Evolutionary conservation across 2,888 invertebrate species (phyloP), one percentile per base, ranked within the genome.

Genomic region (Pachydiplax longipennis): DNA sequence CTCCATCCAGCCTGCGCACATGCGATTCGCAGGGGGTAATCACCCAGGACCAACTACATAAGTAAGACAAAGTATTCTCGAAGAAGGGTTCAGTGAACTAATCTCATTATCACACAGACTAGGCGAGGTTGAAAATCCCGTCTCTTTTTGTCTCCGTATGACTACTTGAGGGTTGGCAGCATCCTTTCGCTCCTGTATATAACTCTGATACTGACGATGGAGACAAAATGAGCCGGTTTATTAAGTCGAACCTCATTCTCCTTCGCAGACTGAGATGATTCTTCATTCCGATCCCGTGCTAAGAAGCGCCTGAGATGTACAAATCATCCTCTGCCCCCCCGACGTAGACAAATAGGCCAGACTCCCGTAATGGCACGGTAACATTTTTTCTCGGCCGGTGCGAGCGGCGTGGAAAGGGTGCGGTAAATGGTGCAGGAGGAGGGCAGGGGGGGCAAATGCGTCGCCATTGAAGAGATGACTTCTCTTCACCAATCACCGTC

Each of bases 151-250:
- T 25, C 31, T 25, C 18, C n/a, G 4, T 3, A 31, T 31, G 31
- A 73, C 73, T 73, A 25, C 73, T 73, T 31, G 31, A 13, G 13
- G 25, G 73, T 73, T 31, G 12, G 25, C 73, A 31, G 10, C 73
- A 25, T 31, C 73, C n/a, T n/a, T 31, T 10, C 25, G 31, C 73
- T 31, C 6, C 73, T 22, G 25, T 81, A 1, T 48, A 81, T 10
- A 48, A 25, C 82, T 25, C n/a, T 48, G 31, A 73, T 48, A 82
- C 48, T 31, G 82, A 82, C 82, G 82, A 82, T 82, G 82, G 82
- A 82, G 82, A 82, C 82, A 82, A 53, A 82, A 82, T 48, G 82
- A 48, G 25, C 82, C 25, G 31, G 82, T 82, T 53, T 82, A 82
- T 82, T n/a, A 82, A 82, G 48, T 44, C 40, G 44, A 81, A n/a